These are phyloP conservation scores for Drosophila meridionalis DNA, from an alignment of 2,888 invertebrate species.

Conservation along the genomic window DNA sequence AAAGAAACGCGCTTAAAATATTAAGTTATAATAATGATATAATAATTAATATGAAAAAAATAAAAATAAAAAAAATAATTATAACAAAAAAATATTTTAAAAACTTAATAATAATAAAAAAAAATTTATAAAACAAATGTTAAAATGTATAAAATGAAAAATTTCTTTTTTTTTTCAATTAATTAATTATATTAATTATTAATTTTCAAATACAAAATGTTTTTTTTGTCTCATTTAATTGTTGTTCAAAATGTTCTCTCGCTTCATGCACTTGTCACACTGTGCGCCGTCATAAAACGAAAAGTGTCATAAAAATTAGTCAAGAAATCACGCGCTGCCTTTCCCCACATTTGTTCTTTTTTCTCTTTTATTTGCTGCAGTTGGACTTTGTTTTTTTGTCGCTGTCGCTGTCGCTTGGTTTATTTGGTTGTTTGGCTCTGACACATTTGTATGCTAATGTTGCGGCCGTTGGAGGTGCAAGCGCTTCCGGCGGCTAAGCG, in stretches of 20 bases:
- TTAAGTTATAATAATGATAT: too few species aligned
- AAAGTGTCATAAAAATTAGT: slow-evolving; percentile 81
- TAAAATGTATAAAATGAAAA: too few species aligned
- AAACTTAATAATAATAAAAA: too few species aligned
- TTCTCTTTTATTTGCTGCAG: slow-evolving; percentile 21
- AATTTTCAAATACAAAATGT: too few species aligned
- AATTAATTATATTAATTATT: too few species aligned
- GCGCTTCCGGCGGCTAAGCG: slow-evolving; percentile 71
- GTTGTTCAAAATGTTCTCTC: neutral
- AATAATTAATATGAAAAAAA: too few species aligned
- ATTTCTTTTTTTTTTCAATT: too few species aligned
- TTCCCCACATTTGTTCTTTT: slow-evolving; percentile 24
- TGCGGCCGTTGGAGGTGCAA: slow-evolving; percentile 51
- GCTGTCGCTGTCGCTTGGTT: slow-evolving; percentile 47
- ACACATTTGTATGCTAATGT: slow-evolving; percentile 80
- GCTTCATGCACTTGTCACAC: slow-evolving; percentile 5
- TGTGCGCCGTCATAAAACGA: slow-evolving; percentile 66
- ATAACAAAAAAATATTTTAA: too few species aligned
- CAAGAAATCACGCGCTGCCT: slow-evolving; percentile 77
- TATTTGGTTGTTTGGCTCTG: slow-evolving; percentile 71
- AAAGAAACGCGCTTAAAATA: too few species aligned
- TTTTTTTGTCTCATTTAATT: neutral
- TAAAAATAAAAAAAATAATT: too few species aligned
- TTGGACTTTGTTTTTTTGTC: slow-evolving; percentile 6
- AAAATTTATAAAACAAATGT: too few species aligned